A percentile compares a stretch with the other conserved stretches of the same genome.
Conservation (phyloP, 2,797 vertebrate species). For the Mus minutoides region DNA sequence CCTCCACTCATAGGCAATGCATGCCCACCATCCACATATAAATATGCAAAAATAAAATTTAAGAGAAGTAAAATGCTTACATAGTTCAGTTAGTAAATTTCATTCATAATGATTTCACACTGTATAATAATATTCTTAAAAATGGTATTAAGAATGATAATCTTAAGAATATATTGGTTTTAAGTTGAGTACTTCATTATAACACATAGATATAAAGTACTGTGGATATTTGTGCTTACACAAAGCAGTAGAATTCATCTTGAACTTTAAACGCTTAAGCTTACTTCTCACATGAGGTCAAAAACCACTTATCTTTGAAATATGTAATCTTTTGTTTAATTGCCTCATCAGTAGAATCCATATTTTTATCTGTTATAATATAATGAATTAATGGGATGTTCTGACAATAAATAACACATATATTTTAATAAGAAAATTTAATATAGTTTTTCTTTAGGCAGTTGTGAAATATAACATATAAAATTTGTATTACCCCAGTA, state of each 20-base stretch:
- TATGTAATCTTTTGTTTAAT: not conserved
- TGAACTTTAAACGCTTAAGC: not conserved
- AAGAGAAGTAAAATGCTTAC: not conserved
- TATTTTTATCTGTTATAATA: not conserved
- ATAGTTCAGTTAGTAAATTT: not conserved
- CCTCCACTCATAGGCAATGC: not conserved
- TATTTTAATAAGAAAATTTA: not conserved
- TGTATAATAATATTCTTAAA: not conserved
- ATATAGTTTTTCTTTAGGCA: not conserved
- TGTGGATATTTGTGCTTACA: not conserved
- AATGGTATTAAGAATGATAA: not conserved
- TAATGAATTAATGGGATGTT: not conserved
- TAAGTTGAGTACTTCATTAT: not conserved
- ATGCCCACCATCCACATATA: too few species aligned
- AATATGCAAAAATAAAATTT: not conserved
- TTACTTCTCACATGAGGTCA: not conserved
- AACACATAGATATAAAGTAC: too few species aligned
- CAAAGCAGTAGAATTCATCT: not conserved
- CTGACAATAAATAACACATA: not conserved
- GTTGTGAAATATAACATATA: not conserved
- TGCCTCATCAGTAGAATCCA: not conserved
- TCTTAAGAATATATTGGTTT: not conserved
- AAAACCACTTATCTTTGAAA: not conserved
- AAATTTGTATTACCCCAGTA: not conserved
- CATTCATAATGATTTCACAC: not conserved